Base-by-base conservation (phyloP, 2,888 invertebrate genomes). In the Diogma glabrata region DNA sequence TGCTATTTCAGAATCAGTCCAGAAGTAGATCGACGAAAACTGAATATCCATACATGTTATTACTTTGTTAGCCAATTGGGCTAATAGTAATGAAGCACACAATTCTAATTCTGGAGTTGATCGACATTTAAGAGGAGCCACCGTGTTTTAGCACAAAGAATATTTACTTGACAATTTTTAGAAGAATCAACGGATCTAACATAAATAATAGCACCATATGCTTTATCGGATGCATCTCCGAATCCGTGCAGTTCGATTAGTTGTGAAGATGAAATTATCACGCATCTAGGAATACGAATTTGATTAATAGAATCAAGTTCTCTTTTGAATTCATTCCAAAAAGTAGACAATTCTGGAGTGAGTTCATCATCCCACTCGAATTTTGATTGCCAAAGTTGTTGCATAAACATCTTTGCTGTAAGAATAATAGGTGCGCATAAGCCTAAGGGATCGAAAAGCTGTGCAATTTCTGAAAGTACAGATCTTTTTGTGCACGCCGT, bases 41-140 rank as follows among this genome's bases (percentile, higher is more conserved):
- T 28, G 28, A 33, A 33, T 10, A 5, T 33, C 33, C n/a, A 3
- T 6, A 33, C 33, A 14, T 2, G 33, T 16, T 16, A 14, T 8
- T 17, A 38, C 38, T 2, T 38, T 38, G 3, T 16, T 14, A 17
- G 38, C 38, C 10, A 38, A 10, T 38, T 38, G 38, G 38, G 38
- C 16, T 6, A 38, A 16, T 38, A 38, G 19, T 16, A 38, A 16
- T 19, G 38, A 38, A 38, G 38, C 38, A 10, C 38, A 38, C 4
- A 38, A 38, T 38, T 38, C 38, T 10, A 38, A 10, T 16, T 38
- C 17, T 38, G 38, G 38, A 38, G 38, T 38, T 38, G 38, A 38
- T 14, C 38, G 38, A 3, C 16, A 6, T 38, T 38, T 38, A 38
- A 38, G 38, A 38, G 38, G 38, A 7, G 38, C 38, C 14, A 38